Conservation (phyloP, 2,113 vertebrate genomes). For the Okapia johnstoni region DNA sequence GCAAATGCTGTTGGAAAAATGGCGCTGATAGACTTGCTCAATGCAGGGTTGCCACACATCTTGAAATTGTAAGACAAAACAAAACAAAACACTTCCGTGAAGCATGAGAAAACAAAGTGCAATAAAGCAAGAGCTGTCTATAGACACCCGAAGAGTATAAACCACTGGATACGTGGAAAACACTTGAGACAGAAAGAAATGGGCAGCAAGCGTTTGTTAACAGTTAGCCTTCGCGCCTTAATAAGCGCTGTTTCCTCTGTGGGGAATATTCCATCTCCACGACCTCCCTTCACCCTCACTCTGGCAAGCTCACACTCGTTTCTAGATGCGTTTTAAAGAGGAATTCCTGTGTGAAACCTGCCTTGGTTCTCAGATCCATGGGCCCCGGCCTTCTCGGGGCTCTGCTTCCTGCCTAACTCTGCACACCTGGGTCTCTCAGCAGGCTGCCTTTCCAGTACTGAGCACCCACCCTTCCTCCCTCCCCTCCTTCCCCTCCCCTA, state of each 20-base stretch:
- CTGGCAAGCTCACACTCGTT: background rate
- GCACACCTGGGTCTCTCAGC: background rate
- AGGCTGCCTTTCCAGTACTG: background rate
- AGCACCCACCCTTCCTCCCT: background rate
- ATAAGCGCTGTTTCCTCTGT: background rate
- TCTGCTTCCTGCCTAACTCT: background rate
- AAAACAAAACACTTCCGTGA: background rate
- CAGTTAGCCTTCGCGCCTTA: background rate
- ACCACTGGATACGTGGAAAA: background rate
- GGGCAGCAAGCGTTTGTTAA: accelerated
- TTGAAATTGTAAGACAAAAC: too few relatives aligned
- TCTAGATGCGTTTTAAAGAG: background rate
- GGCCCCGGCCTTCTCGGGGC: accelerated
- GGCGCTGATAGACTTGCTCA: background rate
- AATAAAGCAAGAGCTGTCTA: background rate
- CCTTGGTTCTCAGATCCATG: background rate
- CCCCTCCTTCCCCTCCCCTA: background rate
- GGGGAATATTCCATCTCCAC: background rate
- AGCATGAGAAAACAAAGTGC: background rate
- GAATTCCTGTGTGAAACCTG: background rate
- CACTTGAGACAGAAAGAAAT: background rate
- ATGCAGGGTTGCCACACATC: background rate
- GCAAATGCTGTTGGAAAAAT: background rate
- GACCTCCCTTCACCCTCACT: accelerated
- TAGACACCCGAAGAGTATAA: background rate